Evolutionary conservation across 2,113 vertebrate genomes (phyloP).

Genomic region (Varanus salvator): DNA sequence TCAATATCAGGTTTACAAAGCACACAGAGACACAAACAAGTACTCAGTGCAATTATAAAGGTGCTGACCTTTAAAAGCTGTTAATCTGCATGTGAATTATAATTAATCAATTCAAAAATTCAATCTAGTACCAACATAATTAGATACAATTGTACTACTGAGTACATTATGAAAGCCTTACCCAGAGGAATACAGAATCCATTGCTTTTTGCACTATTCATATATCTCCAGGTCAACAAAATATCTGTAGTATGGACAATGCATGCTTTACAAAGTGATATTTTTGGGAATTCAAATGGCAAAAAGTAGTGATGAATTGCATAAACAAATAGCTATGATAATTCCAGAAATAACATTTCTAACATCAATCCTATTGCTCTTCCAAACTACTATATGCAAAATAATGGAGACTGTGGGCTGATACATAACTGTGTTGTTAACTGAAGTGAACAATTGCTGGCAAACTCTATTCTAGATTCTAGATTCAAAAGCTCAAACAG

Average conservation of each 20-base stretch:
- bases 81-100: conserved; percentile 71
- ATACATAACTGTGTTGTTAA: conserved; percentile 54
- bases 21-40: conserved; percentile 71
- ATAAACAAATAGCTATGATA: conserved; percentile 6
- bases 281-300: conserved; percentile 43
- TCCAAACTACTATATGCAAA: conserved; percentile 6
- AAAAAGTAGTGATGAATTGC: conserved; percentile 7
- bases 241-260: conserved; percentile 34
- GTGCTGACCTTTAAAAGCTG: conserved; percentile 73
- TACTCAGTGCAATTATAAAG: conserved; percentile 69
- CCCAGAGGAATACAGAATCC: conserved; percentile 56
- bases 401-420: not conserved
- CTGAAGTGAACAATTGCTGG: conserved; percentile 62
- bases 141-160: conserved; percentile 67
- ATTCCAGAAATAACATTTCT: conserved; percentile 22
- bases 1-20: conserved; percentile 72
- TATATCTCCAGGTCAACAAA: conserved; percentile 1
- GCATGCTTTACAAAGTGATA: conserved; percentile 10
- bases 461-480: conserved; percentile 66
- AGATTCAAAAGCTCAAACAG: conserved; percentile 65
- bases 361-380: conserved; percentile 36
- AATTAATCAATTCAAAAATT: conserved; percentile 75
- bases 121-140: conserved; percentile 76
- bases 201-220: conserved; percentile 42
- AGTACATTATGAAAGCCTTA: conserved; percentile 50